A percentile compares a stretch with the other conserved stretches of the same genome.
These are phyloP conservation scores for Leucoraja ocellata DNA, from an alignment of 2,797 vertebrate genomes.

Conservation along the genomic window DNA sequence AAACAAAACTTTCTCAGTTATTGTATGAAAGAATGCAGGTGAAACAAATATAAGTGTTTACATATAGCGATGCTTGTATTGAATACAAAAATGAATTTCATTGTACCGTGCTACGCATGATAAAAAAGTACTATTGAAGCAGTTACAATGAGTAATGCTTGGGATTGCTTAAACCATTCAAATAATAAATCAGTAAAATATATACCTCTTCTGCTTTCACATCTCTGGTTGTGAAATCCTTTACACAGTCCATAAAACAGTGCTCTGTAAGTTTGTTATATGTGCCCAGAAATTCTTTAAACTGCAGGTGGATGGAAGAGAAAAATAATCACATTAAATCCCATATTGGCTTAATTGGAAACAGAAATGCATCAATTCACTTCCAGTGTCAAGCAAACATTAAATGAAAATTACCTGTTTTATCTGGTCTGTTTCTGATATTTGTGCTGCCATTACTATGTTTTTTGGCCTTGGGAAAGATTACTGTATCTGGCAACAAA, in stretches of 20 bases:
- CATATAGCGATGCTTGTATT: too few species aligned
- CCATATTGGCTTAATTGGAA: conserved; percentile 21
- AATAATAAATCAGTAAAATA: not conserved
- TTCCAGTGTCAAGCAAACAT: not conserved
- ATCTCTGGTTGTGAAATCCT: conserved; percentile 88
- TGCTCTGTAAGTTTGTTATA: conserved; percentile 97
- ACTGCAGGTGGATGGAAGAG: conserved; percentile 57
- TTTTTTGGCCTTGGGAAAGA: not conserved
- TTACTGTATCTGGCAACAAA: conserved; percentile 15
- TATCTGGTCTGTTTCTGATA: conserved; percentile 86
- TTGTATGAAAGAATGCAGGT: not conserved
- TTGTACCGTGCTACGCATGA: too few species aligned
- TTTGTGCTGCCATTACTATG: conserved; percentile 72
- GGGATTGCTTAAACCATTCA: not conserved
- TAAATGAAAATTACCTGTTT: conserved; percentile 74
- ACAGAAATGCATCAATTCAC: not conserved
- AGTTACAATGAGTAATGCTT: not conserved
- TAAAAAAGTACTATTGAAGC: too few species aligned
- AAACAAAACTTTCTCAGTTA: not conserved
- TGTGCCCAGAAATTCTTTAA: conserved; percentile 93
- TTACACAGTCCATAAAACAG: conserved; percentile 94
- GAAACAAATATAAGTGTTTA: not conserved
- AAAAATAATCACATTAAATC: not conserved
- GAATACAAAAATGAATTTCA: too few species aligned
- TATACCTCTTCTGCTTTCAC: conserved; percentile 86